Percentiles rank a stretch among this genome's conserved stretches.
These are phyloP conservation scores for Drosophila kikkawai DNA, from an alignment of 1,140 invertebrate species.

Conservation along the genomic window DNA sequence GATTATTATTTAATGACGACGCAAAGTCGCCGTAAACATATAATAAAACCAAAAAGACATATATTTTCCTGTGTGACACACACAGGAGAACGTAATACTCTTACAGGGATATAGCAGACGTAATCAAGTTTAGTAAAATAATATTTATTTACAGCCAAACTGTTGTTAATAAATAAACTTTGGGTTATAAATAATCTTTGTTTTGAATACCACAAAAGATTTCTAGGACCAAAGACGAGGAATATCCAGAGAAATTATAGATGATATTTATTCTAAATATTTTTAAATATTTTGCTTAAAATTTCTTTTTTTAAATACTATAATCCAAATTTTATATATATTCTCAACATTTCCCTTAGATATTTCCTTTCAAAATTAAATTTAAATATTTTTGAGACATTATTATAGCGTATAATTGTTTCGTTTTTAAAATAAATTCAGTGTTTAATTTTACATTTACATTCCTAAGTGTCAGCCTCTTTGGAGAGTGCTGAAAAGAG, in stretches of 20 bases:
- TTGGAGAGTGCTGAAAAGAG: slow-evolving; percentile 42
- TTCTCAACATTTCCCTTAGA: neutral
- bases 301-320: too few relatives aligned
- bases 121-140: neutral
- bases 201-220: neutral
- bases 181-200: neutral
- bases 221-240: neutral
- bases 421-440: slow-evolving; percentile 48
- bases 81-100: slow-evolving; percentile 18
- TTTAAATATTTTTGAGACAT: too few relatives aligned
- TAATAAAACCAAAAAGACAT: slow-evolving; percentile 41
- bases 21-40: slow-evolving; percentile 69
- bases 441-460: slow-evolving; percentile 73
- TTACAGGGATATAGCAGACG: neutral
- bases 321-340: neutral
- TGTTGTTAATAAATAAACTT: neutral
- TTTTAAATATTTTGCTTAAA: neutral
- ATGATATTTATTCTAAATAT: neutral
- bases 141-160: neutral
- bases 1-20: slow-evolving; percentile 83
- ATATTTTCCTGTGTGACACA: slow-evolving; percentile 14
- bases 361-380: neutral
- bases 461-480: slow-evolving; percentile 44
- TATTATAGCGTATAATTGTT: slow-evolving; percentile 30
- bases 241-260: neutral